Evolutionary conservation across 2,888 invertebrate genomes (phyloP).

Genomic region (Mycalesis mineus): DNA sequence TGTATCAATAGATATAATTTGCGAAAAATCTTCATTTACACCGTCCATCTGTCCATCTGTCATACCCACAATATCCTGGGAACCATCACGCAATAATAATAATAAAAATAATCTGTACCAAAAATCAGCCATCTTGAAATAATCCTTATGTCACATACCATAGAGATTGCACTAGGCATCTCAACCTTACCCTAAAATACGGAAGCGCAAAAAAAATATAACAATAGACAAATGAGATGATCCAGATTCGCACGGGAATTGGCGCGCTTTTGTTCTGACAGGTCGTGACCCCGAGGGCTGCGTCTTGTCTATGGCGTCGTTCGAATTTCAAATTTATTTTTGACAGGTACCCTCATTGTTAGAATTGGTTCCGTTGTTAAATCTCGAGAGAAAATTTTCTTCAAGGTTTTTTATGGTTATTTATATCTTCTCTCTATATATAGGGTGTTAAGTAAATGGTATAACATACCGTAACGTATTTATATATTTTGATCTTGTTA

Average conservation of each 20-base stretch:
- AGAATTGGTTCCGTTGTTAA: background rate
- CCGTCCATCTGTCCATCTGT: constrained; percentile 25
- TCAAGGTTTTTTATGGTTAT: too few relatives aligned
- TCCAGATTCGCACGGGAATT: constrained; percentile 66
- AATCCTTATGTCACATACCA: background rate
- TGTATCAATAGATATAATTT: background rate
- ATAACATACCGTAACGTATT: too few relatives aligned
- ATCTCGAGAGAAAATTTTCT: too few relatives aligned
- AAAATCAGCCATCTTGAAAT: background rate
- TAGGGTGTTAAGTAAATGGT: too few relatives aligned
- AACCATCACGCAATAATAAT: constrained; percentile 16
- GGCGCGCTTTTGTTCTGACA: constrained; percentile 38
- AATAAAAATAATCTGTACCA: constrained; percentile 18
- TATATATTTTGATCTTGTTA: too few relatives aligned
- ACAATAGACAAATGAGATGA: constrained; percentile 64
- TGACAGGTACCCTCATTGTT: constrained; percentile 2
- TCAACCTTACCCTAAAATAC: constrained; percentile 30
- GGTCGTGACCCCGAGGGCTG: constrained; percentile 50
- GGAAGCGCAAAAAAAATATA: constrained; percentile 51
- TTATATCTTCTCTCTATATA: background rate
- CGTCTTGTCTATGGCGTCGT: constrained; percentile 23
- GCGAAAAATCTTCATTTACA: constrained; percentile 11
- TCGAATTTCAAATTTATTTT: constrained; percentile 19
- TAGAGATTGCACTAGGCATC: constrained; percentile 1
- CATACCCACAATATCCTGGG: constrained; percentile 24